Evolutionary conservation across 2,888 invertebrate species (phyloP), one percentile per base, ranked within the genome.

Genomic region (Lypha dubia): DNA sequence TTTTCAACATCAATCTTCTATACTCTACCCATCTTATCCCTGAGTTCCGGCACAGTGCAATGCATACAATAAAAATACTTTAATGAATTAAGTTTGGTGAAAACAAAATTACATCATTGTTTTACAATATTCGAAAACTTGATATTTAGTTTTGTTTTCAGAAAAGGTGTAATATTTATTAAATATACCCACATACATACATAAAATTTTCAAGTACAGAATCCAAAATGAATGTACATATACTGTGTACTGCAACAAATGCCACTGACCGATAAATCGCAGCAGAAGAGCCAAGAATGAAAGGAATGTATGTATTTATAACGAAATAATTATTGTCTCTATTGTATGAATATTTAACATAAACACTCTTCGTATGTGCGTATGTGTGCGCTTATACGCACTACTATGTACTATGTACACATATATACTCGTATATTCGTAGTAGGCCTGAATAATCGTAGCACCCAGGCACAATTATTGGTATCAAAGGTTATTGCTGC

Each of bases 221-320:
- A 8, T 28, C 28, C 2, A 28, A n/a, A n/a, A n/a, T n/a, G n/a
- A n/a, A n/a, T 15, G 9, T 9, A 53, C 22, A 67, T 1, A 20
- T 11, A 60, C 71, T 75, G 56, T 0, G 13, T 13, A 32, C 71
- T 74, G 56, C 56, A 62, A 62, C 53, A 79, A 63, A 75, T 70
- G 67, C 73, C 81, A 81, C 56, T 75, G 81, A 81, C 81, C 81
- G 81, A 75, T 81, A 81, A 81, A 75, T 75, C 46, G 20, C 68
- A 46, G 20, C 53, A 24, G 7, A n/a, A 60, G 58, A 15, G 11
- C 1, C 17, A 8, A 24, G 9, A 20, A 20, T 20, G 15, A 58
- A 46, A 0, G 35, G n/a, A 38, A 60, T 8, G 38, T 20, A 51
- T 49, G 56, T 73, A 44, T 73, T 65, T 15, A 53, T 56, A 53